Conservation (phyloP, 2,113 vertebrate species). For the Actinemys pallida region DNA sequence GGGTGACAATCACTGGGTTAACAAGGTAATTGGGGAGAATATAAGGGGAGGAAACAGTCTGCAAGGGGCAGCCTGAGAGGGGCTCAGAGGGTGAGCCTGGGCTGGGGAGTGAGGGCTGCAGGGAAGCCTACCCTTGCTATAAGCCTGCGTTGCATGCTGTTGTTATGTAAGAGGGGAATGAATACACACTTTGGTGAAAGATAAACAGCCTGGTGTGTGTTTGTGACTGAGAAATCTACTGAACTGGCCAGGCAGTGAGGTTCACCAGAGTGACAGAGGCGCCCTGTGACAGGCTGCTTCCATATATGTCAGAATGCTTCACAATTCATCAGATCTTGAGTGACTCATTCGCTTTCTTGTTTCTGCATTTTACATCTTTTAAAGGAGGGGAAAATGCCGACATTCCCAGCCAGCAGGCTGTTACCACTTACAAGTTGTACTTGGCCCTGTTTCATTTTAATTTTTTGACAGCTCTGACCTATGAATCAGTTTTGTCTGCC, state of each 20-base stretch:
- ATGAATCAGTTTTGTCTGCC: not conserved
- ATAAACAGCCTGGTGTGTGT: not conserved
- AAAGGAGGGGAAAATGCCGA: not conserved
- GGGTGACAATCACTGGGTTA: not conserved
- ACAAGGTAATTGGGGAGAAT: not conserved
- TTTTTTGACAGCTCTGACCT: not conserved
- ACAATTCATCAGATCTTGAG: slow-evolving; percentile 28
- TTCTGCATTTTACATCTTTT: not conserved
- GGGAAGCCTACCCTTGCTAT: not conserved
- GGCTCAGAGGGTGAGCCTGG: not conserved
- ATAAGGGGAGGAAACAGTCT: not conserved
- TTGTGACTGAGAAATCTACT: not conserved
- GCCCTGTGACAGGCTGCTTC: not conserved
- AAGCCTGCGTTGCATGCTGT: not conserved
- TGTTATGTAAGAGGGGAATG: not conserved
- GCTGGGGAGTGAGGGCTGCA: not conserved
- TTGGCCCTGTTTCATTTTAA: not conserved
- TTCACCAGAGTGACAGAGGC: not conserved
- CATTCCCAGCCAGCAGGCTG: not conserved
- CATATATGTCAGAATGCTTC: slow-evolving; percentile 45
- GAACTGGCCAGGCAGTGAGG: not conserved
- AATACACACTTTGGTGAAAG: not conserved
- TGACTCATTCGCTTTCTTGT: not conserved
- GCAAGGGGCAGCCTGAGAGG: not conserved
- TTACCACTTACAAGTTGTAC: not conserved